These are phyloP conservation scores for Neomorphus geoffroyi DNA, from an alignment of 2,797 vertebrate genomes.

Conservation along the genomic window DNA sequence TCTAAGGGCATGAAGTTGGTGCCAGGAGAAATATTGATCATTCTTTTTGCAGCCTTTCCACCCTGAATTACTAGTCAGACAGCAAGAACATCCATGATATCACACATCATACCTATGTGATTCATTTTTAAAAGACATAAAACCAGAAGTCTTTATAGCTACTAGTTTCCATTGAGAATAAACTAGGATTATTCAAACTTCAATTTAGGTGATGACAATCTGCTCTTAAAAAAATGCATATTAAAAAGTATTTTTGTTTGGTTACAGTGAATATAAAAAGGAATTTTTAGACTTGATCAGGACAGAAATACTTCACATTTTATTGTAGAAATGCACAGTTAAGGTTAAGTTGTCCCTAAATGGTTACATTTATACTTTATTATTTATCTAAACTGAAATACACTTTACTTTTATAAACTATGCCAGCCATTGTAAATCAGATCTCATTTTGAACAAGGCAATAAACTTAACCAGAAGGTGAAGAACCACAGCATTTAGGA, in stretches of 20 bases:
- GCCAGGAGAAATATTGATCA: not conserved
- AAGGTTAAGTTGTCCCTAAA: not conserved
- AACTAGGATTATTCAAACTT: not conserved
- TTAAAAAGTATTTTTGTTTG: not conserved
- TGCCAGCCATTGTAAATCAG: not conserved
- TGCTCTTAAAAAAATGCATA: not conserved
- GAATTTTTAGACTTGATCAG: not conserved
- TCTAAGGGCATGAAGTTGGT: not conserved
- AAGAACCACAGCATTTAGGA: not conserved
- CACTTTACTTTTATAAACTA: not conserved
- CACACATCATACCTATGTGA: fast-evolving
- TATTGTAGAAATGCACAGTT: not conserved
- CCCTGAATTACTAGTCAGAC: not conserved
- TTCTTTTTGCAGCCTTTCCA: not conserved
- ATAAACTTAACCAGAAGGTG: not conserved
- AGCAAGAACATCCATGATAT: not conserved
- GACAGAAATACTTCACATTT: not conserved
- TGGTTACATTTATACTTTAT: not conserved
- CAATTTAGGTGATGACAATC: not conserved
- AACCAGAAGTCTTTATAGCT: not conserved
- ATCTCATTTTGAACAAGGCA: not conserved
- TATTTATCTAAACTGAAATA: not conserved
- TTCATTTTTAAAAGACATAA: not conserved
- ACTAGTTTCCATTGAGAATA: not conserved
- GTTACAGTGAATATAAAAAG: not conserved